A percentile compares a stretch with the other conserved stretches of the same genome.
These are phyloP conservation scores for Chiloscyllium punctatum DNA, from an alignment of 2,797 vertebrate species.

Conservation along the genomic window DNA sequence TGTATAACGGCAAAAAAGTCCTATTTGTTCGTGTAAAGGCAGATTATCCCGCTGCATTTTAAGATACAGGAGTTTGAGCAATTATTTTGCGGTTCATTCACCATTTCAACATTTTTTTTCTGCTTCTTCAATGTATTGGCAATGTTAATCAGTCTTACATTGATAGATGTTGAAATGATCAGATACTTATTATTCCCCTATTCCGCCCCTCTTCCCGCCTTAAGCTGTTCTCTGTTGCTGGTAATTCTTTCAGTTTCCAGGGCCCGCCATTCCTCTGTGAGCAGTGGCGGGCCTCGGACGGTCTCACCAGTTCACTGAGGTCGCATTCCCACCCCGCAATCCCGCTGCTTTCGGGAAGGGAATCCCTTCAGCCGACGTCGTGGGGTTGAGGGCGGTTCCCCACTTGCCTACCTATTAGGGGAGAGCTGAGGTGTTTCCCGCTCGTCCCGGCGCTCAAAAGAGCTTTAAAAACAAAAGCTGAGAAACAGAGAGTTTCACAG, in stretches of 20 bases:
- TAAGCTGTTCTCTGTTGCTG: too few species aligned
- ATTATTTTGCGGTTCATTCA: not conserved
- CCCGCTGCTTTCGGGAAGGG: conserved; percentile 43
- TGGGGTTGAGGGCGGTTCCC: not conserved
- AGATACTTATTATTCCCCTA: not conserved
- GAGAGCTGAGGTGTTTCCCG: conserved; percentile 61
- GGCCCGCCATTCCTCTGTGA: conserved; percentile 44
- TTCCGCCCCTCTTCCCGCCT: conserved; percentile 14
- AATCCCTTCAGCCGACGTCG: conserved; percentile 43
- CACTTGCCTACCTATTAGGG: conserved; percentile 52
- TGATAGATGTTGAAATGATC: not conserved
- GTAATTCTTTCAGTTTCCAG: not conserved
- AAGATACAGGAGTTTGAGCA: not conserved
- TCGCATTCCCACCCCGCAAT: not conserved
- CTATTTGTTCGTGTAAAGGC: not conserved
- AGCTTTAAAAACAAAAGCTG: conserved; percentile 52
- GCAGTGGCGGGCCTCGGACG: conserved; percentile 35
- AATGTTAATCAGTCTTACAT: not conserved
- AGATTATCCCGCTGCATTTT: not conserved
- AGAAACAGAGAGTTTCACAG: conserved; percentile 29
- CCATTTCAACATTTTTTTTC: not conserved
- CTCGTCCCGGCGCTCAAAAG: conserved; percentile 56
- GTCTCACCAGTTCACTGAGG: not conserved
- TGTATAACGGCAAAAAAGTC: not conserved
- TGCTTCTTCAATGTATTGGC: not conserved